phyloP scores from a whole-genome alignment of 2,797 vertebrate genomes.

The Delichon dasypus region DNA sequence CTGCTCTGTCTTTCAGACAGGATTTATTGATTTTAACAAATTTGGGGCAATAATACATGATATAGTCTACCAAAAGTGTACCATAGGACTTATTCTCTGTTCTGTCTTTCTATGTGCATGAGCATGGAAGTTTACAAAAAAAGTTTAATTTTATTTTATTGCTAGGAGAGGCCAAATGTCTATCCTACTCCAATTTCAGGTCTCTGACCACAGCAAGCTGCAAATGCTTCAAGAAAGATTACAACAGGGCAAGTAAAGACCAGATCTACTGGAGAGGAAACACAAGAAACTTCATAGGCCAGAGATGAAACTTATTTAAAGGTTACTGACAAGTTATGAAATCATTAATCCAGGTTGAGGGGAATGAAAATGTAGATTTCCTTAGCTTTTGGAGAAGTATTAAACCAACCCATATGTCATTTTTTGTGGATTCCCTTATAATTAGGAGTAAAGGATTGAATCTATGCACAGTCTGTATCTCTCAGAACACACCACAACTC shows the following conservation, averaged over 20 bases:
- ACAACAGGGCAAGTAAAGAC: not conserved
- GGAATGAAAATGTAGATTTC: not conserved
- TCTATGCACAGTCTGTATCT: not conserved
- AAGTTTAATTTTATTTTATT: not conserved
- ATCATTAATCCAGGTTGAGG: not conserved
- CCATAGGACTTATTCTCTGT: not conserved
- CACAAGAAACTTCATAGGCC: not conserved
- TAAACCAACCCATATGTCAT: not conserved
- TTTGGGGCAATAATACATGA: not conserved
- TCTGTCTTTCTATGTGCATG: not conserved
- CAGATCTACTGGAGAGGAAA: not conserved
- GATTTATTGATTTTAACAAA: not conserved
- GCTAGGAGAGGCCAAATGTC: not conserved
- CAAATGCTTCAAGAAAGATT: not conserved
- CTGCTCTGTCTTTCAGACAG: not conserved
- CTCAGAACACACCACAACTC: not conserved
- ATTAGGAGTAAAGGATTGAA: not conserved
- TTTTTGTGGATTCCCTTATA: not conserved
- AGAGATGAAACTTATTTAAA: not conserved
- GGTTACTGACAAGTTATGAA: not conserved
- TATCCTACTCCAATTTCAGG: not conserved
- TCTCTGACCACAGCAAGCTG: not conserved
- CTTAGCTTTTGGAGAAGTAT: not conserved
- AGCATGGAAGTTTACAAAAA: not conserved
- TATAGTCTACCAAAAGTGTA: not conserved